Percentiles rank a stretch among this genome's conserved stretches.
Conservation (phyloP, 2,797 vertebrate genomes). For the Melanotaenia nigrans region DNA sequence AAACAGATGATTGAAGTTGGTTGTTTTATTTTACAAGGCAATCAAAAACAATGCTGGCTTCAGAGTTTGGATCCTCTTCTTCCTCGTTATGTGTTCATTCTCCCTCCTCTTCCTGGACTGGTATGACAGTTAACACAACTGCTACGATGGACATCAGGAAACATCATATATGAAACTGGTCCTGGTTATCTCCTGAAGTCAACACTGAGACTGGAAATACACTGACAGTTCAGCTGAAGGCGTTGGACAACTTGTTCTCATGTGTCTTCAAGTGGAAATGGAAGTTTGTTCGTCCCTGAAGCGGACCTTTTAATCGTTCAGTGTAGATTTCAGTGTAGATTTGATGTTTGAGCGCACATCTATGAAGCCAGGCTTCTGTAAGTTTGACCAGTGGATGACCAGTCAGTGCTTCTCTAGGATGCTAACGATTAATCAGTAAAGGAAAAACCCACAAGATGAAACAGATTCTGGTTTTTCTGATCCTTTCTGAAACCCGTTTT, state of each 20-base stretch:
- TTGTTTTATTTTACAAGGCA: slow-evolving; percentile 80
- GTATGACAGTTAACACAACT: slow-evolving; percentile 92
- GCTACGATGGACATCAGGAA: slow-evolving; percentile 20
- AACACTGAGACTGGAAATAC: slow-evolving; percentile 25
- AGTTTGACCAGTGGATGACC: slow-evolving; percentile 10
- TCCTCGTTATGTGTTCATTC: slow-evolving; percentile 99
- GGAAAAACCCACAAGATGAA: slow-evolving; percentile 1
- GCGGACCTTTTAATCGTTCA: slow-evolving; percentile 15
- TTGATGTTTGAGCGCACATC: slow-evolving; percentile 26
- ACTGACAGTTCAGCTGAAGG: slow-evolving; percentile 13
- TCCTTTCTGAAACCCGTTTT: slow-evolving; percentile 7
- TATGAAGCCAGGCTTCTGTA: slow-evolving; percentile 9
- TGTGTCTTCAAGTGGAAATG: slow-evolving; percentile 4
- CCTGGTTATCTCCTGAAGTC: slow-evolving; percentile 16
- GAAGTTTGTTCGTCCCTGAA: slow-evolving; percentile 17
- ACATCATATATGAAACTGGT: slow-evolving; percentile 2
- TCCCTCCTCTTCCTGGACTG: slow-evolving; percentile 98
- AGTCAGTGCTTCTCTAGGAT: slow-evolving; percentile 19
- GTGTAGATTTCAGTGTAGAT: slow-evolving; percentile 10
- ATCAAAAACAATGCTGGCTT: slow-evolving; percentile 99
- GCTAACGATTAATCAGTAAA: slow-evolving; percentile 20
- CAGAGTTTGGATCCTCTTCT: slow-evolving; percentile 98
- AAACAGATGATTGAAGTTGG: neutral
- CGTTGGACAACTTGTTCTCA: slow-evolving; percentile 8
- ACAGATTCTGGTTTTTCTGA: neutral